These are phyloP conservation scores for Siniperca undulata DNA, from an alignment of 2,797 vertebrate genomes.

Conservation along the genomic window DNA sequence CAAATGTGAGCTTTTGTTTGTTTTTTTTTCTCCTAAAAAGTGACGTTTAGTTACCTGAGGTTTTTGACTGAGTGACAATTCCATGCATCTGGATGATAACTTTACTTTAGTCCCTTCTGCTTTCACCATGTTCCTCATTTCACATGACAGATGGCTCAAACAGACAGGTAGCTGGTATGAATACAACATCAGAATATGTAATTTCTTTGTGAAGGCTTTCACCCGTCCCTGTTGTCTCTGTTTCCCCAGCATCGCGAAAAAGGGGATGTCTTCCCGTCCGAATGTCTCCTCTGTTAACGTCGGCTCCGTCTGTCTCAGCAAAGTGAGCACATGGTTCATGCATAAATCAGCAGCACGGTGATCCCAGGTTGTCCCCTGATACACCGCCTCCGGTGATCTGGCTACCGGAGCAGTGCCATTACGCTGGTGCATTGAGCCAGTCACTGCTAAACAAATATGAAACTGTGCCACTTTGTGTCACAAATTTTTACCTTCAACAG, in stretches of 20 bases:
- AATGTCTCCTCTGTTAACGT: slow-evolving; percentile 71
- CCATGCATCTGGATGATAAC: slow-evolving; percentile 12
- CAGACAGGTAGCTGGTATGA: slow-evolving; percentile 74
- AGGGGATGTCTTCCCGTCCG: slow-evolving; percentile 60
- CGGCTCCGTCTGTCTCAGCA: slow-evolving; percentile 70
- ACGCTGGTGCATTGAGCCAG: slow-evolving; percentile 65
- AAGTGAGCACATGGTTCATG: slow-evolving; percentile 85
- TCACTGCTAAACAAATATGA: slow-evolving; percentile 84
- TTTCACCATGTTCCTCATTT: slow-evolving; percentile 33
- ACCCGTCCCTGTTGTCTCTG: slow-evolving; percentile 45
- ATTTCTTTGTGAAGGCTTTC: slow-evolving; percentile 58
- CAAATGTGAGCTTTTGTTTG: background rate
- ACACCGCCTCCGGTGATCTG: slow-evolving; percentile 73
- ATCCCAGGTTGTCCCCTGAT: slow-evolving; percentile 82
- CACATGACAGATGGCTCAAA: slow-evolving; percentile 67
- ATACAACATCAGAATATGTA: slow-evolving; percentile 53
- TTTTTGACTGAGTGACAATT: background rate
- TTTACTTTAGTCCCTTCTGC: slow-evolving; percentile 24
- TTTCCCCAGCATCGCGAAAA: slow-evolving; percentile 41
- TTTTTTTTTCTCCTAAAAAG: background rate
- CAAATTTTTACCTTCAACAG: slow-evolving; percentile 85
- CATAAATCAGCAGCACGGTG: slow-evolving; percentile 84
- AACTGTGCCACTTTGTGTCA: slow-evolving; percentile 86
- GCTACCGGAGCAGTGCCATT: slow-evolving; percentile 78
- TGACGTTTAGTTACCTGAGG: background rate